Evolutionary conservation across 2,113 vertebrate species (phyloP).

Genomic region (Narcine bancroftii): DNA sequence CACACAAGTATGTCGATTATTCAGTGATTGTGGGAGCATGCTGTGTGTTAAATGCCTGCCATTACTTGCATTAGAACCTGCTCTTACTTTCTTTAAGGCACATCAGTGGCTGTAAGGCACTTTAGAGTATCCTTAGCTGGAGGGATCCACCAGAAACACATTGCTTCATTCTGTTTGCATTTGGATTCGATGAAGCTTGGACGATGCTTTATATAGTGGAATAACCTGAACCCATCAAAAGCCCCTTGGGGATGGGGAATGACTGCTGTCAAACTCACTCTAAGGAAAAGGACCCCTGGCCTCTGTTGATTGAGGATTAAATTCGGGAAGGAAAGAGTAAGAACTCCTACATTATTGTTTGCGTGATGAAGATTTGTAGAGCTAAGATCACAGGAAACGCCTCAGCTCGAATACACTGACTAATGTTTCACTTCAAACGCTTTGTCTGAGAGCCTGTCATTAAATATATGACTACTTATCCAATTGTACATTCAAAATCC

Average conservation of each 20-base stretch:
- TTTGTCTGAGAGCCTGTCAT: conserved; percentile 24
- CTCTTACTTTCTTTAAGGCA: too few relatives aligned
- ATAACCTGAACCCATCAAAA: neutral
- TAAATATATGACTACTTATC: conserved; percentile 6
- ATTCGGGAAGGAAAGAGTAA: neutral
- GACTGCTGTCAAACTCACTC: neutral
- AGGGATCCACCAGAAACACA: neutral
- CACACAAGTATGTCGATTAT: neutral
- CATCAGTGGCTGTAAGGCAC: neutral
- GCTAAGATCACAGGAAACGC: conserved; percentile 19
- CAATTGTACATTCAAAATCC: neutral
- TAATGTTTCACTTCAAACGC: conserved; percentile 14
- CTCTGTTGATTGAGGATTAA: neutral
- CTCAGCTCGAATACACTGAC: neutral
- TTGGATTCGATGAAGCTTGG: neutral
- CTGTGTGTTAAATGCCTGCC: neutral
- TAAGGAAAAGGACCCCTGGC: neutral
- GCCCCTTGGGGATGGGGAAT: neutral
- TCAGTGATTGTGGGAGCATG: neutral
- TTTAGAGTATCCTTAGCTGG: neutral
- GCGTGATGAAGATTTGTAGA: conserved; percentile 1
- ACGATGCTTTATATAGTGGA: neutral
- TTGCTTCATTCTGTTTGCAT: neutral
- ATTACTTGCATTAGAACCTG: neutral
- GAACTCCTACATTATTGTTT: neutral